Conservation (phyloP, 2,888 invertebrate genomes). For the Hirtodrosophila cameraria region DNA sequence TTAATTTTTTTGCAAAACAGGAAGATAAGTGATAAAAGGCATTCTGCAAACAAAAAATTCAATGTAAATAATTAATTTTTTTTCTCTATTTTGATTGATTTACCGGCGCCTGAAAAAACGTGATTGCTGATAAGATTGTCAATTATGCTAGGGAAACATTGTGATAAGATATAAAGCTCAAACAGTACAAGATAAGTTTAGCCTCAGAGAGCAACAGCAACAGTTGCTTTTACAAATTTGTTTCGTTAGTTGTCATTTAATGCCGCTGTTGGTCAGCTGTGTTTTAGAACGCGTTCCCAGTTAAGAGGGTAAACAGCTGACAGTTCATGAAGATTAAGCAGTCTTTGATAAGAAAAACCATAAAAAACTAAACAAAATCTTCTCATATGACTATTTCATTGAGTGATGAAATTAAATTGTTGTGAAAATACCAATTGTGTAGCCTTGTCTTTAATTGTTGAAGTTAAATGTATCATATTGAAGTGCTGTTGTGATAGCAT, state of each 20-base stretch:
- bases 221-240: background rate
- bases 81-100: no score
- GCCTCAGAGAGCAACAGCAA: background rate
- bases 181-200: background rate
- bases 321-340: conserved; percentile 1
- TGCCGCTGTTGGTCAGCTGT: background rate
- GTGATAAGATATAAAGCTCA: conserved; percentile 10
- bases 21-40: no score
- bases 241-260: conserved; percentile 13
- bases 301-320: conserved; percentile 9
- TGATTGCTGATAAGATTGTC: conserved; percentile 13
- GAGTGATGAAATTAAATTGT: background rate
- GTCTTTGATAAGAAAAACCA: no score
- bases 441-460: background rate
- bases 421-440: background rate
- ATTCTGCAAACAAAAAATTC: no score
- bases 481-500: background rate
- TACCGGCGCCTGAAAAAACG: no score
- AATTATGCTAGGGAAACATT: background rate
- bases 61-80: no score
- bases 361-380: no score
- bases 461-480: background rate
- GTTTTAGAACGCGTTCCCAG: conserved; percentile 28
- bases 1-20: no score
- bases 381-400: background rate